phyloP scores from a whole-genome alignment of 2,797 vertebrate genomes.

The Peromyscus eremicus region DNA sequence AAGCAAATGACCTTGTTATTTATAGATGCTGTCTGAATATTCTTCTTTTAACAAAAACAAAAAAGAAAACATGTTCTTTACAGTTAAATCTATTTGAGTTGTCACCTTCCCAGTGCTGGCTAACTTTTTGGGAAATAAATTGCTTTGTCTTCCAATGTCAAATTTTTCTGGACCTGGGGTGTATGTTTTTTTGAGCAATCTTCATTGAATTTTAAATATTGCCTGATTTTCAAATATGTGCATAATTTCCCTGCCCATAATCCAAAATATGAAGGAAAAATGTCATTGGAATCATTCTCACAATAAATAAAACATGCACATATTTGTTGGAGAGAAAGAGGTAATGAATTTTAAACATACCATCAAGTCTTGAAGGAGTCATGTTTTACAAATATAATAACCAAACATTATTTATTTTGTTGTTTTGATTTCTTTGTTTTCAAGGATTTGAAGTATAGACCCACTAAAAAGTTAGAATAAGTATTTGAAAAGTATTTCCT shows the following conservation, averaged over 20 bases:
- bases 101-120: neutral
- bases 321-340: conserved; percentile 58
- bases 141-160: conserved; percentile 49
- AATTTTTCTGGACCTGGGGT: conserved; percentile 1
- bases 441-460: conserved; percentile 43
- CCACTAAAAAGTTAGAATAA: conserved; percentile 52
- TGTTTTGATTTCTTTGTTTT: conserved; percentile 70
- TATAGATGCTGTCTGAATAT: conserved; percentile 22
- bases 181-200: neutral
- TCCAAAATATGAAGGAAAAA: conserved; percentile 62
- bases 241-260: conserved; percentile 48
- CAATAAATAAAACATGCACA: conserved; percentile 60
- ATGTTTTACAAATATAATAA: conserved; percentile 66
- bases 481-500: conserved; percentile 73
- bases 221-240: conserved; percentile 61
- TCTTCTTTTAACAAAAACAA: conserved; percentile 53
- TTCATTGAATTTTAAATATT: conserved; percentile 63
- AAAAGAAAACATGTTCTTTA: conserved; percentile 30
- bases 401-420: conserved; percentile 64
- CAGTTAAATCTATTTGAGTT: conserved; percentile 58
- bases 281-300: conserved; percentile 46
- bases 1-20: conserved; percentile 70
- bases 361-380: conserved; percentile 58
- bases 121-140: neutral
- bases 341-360: conserved; percentile 60